Conservation (phyloP, 1,140 invertebrate genomes). For the Asobara japonica region DNA sequence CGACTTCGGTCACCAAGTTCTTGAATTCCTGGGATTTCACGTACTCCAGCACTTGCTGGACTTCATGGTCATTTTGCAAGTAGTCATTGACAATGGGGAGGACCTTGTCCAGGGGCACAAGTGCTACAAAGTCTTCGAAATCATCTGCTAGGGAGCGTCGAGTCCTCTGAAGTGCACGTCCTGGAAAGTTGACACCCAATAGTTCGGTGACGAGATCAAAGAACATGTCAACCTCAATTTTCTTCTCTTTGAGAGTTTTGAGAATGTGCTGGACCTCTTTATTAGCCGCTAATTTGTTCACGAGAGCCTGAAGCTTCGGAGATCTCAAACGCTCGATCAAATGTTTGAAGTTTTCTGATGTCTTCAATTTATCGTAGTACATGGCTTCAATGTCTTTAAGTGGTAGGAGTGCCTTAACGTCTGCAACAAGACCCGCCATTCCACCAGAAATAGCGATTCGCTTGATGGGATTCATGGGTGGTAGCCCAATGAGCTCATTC, state of each 20-base stretch:
- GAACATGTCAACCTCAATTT: constrained; percentile 42
- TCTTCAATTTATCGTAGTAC: constrained; percentile 50
- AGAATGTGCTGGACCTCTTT: constrained; percentile 42
- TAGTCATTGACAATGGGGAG: constrained; percentile 21
- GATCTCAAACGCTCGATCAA: constrained; percentile 43
- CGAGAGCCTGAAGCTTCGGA: constrained; percentile 39
- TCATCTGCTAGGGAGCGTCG: constrained; percentile 11
- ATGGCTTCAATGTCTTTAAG: constrained; percentile 41
- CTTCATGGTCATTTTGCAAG: constrained; percentile 26
- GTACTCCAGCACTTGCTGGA: constrained; percentile 34
- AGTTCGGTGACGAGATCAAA: constrained; percentile 42
- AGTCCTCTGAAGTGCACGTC: too few relatives aligned
- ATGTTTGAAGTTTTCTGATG: constrained; percentile 41
- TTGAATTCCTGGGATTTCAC: constrained; percentile 36
- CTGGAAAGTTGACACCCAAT: constrained; percentile 43
- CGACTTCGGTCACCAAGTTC: constrained; percentile 21
- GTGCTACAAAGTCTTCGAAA: constrained; percentile 14
- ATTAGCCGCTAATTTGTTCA: constrained; percentile 41
- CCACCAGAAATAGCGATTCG: constrained; percentile 35
- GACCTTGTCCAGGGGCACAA: constrained; percentile 25
- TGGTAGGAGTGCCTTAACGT: constrained; percentile 46
- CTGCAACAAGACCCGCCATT: constrained; percentile 43
- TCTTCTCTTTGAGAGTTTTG: constrained; percentile 26
- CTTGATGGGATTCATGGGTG: not conserved
- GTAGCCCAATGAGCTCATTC: constrained; percentile 31